These are phyloP conservation scores for Ormyrus pomaceus DNA, from an alignment of 2,888 invertebrate genomes.

Conservation along the genomic window DNA sequence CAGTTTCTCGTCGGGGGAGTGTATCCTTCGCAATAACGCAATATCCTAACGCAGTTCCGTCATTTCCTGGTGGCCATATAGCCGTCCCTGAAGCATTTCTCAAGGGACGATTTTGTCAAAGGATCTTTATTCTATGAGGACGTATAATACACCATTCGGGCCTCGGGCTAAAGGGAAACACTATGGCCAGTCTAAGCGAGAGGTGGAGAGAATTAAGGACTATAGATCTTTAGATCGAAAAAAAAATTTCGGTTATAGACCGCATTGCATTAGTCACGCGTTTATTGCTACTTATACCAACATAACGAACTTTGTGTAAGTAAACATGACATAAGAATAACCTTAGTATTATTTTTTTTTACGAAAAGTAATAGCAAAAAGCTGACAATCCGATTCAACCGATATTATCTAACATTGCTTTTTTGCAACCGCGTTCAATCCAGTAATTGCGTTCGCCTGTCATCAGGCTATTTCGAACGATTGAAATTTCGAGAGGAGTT, in stretches of 20 bases:
- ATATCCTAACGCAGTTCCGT: constrained; percentile 75
- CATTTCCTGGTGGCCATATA: constrained; percentile 74
- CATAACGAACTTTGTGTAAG: constrained; percentile 8
- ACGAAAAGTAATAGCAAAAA: too few species aligned
- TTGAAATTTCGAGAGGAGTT: not conserved
- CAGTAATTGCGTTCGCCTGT: too few species aligned
- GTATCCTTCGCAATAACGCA: constrained; percentile 69
- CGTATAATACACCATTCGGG: constrained; percentile 72
- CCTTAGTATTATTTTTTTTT: too few species aligned
- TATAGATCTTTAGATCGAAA: constrained; percentile 54
- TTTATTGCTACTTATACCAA: too few species aligned
- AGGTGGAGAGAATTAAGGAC: constrained; percentile 27
- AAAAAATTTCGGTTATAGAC: constrained; percentile 63
- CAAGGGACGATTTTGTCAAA: constrained; percentile 75
- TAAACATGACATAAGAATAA: too few species aligned
- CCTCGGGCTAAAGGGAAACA: constrained; percentile 71
- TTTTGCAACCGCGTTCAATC: too few species aligned
- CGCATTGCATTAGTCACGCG: constrained; percentile 40
- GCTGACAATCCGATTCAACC: too few species aligned
- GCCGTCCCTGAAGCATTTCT: constrained; percentile 71
- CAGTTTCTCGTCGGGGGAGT: constrained; percentile 28
- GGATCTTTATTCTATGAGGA: constrained; percentile 75
- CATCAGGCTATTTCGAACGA: too few species aligned
- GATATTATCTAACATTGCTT: too few species aligned
- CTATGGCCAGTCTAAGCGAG: constrained; percentile 61